Percentiles rank a stretch among this genome's conserved stretches.
Conservation (phyloP, 1,140 invertebrate species). For the honey bee (Apis mellifera) region DNA sequence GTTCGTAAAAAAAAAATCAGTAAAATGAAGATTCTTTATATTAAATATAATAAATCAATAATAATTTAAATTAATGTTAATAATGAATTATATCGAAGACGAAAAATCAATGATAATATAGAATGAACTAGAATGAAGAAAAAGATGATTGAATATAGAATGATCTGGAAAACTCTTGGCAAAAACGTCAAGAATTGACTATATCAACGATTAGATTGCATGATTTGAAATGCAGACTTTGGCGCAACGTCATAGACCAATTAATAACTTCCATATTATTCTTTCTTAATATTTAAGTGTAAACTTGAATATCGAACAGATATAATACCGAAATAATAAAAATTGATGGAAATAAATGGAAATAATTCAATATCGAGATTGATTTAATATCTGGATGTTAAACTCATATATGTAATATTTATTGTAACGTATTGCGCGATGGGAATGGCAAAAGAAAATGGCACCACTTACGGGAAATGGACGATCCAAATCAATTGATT, state of each 20-base stretch:
- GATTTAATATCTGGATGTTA: background rate
- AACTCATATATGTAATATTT: background rate
- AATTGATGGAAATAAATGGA: background rate
- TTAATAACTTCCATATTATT: background rate
- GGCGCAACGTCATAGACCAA: background rate
- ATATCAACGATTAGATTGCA: background rate
- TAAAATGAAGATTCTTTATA: background rate
- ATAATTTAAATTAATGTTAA: background rate
- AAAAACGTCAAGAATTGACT: background rate
- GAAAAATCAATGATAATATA: background rate
- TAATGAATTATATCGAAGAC: background rate
- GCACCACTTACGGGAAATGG: constrained; percentile 76
- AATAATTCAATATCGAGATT: background rate
- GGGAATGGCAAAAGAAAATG: background rate
- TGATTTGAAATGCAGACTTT: background rate
- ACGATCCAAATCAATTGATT: constrained; percentile 76
- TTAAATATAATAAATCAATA: background rate
- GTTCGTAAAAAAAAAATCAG: background rate
- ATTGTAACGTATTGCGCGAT: background rate
- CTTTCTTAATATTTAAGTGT: background rate
- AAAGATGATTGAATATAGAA: background rate
- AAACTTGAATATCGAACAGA: background rate
- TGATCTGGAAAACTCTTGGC: constrained; percentile 30
- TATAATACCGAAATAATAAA: background rate
- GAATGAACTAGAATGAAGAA: background rate